These are phyloP conservation scores for Calameuta pallipes DNA, from an alignment of 2,888 invertebrate genomes.

Conservation along the genomic window DNA sequence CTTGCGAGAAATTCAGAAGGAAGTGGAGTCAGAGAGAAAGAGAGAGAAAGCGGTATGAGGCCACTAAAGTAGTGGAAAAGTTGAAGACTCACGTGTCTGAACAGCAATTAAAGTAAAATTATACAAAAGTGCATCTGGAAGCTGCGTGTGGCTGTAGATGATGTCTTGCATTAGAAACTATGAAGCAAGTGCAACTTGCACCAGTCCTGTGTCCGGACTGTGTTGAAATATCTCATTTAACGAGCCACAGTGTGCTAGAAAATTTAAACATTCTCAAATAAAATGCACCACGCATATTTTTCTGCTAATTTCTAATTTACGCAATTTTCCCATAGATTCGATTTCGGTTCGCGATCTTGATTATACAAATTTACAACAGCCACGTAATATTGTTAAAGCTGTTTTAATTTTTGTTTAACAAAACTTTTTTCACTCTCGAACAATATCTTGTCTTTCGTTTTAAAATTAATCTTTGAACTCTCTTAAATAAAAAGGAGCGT, in stretches of 20 bases:
- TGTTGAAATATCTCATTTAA: background rate
- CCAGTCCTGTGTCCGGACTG: background rate
- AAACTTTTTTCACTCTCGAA: background rate
- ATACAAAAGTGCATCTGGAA: slow-evolving; percentile 46
- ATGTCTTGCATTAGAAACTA: slow-evolving; percentile 15
- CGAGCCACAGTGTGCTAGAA: background rate
- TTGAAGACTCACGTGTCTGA: slow-evolving; percentile 30
- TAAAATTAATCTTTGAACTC: background rate
- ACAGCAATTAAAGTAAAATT: slow-evolving; percentile 61
- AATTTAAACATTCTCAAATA: background rate
- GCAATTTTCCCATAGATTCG: background rate
- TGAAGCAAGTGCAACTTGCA: slow-evolving; percentile 13
- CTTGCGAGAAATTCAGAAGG: background rate
- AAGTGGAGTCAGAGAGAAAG: background rate
- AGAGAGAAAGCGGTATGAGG: background rate
- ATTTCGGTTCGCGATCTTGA: too few relatives aligned
- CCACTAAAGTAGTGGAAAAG: background rate
- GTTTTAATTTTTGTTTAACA: background rate
- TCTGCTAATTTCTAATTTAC: background rate
- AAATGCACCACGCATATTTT: background rate
- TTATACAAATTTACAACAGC: too few relatives aligned
- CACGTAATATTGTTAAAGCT: too few relatives aligned
- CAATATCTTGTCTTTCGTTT: background rate
- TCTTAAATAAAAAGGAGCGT: background rate
- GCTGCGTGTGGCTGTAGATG: background rate